Evolutionary conservation across 2,888 invertebrate species (phyloP), one percentile per base, ranked within the genome.

Genomic region (Kuschelorhynchus macadamiae): DNA sequence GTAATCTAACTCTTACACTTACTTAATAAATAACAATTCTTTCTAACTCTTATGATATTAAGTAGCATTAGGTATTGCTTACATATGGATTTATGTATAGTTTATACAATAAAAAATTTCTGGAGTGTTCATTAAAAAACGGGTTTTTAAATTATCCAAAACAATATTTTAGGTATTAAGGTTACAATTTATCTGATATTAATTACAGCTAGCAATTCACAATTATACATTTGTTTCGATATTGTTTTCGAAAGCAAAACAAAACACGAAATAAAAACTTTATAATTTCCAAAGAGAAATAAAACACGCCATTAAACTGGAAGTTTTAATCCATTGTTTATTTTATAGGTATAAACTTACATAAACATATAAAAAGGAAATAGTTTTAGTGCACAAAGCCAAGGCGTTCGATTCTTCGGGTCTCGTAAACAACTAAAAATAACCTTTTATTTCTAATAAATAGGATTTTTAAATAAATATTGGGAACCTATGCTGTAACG

Each of bases 331-430:
- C 55, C 60, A 46, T 65, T 61, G 70, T 70, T 70, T 70, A 66
- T 70, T 70, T 70, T 70, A 61, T 70, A 56, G 44, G 70, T 65
- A 70, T 70, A 70, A 65, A 70, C 70, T 70, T 70, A 70, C 70
- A 66, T 50, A 70, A 70, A 70, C 70, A 70, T 69, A 69, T 70
- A 61, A 70, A 70, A 70, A 57, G 65, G 57, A 65, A 70, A 64
- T 61, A 61, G 67, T 66, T 66, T 65, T 52, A 33, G 44, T 52
- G n/a, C n/a, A 52, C 59, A 46, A 42, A 49, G 42, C 41, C 56
- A 46, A 56, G 50, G 47, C 50, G 66, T 61, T 61, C 67, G 50
- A 67, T 67, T 62, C 53, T 70, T 69, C 53, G 46, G 59, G 55
- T 8, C 39, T 20, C 42, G 53, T 63, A 64, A 69, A 69, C 63